phyloP scores from a whole-genome alignment of 2,888 invertebrate species.

The Endotricha flammealis region DNA sequence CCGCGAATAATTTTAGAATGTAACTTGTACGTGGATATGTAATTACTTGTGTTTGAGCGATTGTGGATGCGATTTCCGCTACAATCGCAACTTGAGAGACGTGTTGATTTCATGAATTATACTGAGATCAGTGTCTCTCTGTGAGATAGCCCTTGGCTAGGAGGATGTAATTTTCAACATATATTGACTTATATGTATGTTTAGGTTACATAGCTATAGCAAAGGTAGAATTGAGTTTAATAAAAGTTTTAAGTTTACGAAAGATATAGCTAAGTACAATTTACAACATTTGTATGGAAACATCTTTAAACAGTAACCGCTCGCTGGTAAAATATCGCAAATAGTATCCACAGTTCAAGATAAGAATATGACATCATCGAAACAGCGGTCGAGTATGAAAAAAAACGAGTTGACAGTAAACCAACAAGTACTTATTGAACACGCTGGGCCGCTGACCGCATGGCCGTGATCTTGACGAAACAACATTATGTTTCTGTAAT shows the following conservation, averaged over 20 bases:
- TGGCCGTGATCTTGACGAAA: constrained; percentile 70
- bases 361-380: constrained; percentile 61
- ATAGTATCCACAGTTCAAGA: too few relatives aligned
- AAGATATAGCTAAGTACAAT: too few relatives aligned
- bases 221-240: too few relatives aligned
- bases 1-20: too few relatives aligned
- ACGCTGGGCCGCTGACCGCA: constrained; percentile 55
- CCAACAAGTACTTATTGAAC: constrained; percentile 43
- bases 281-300: too few relatives aligned
- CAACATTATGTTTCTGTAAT: constrained; percentile 36
- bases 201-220: too few relatives aligned
- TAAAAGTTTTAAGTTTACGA: too few relatives aligned
- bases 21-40: too few relatives aligned
- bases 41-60: too few relatives aligned
- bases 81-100: neutral
- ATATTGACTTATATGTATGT: constrained; percentile 27
- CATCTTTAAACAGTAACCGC: too few relatives aligned
- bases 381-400: constrained; percentile 48
- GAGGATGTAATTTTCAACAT: constrained; percentile 38
- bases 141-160: constrained; percentile 16
- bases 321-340: too few relatives aligned
- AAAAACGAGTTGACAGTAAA: constrained; percentile 46
- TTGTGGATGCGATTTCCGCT: constrained; percentile 6
- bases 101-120: constrained; percentile 13
- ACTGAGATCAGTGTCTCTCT: constrained; percentile 13